Evolutionary conservation across 2,113 vertebrate species (phyloP).

Genomic region (Microtus montanus): DNA sequence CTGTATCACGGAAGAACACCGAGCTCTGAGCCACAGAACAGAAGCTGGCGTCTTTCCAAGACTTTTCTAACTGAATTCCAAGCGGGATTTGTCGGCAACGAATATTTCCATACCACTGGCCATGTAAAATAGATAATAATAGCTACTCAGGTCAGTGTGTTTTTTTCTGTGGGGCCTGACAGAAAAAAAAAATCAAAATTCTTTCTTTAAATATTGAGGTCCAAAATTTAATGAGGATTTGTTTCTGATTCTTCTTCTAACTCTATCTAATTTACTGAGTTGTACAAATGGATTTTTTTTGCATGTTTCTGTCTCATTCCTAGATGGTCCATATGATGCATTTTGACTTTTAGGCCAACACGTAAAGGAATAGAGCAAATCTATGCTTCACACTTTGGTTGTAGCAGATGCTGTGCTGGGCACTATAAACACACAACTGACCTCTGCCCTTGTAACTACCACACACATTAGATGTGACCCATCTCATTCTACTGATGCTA

Average conservation of each 20-base stretch:
- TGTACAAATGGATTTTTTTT: not conserved
- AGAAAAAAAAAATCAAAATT: not conserved
- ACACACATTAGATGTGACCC: fast-evolving
- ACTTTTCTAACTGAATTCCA: not conserved
- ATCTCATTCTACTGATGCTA: not conserved
- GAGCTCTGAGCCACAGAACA: not conserved
- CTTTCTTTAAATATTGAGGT: not conserved
- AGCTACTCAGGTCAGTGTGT: not conserved
- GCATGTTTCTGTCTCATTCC: not conserved
- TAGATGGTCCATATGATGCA: not conserved
- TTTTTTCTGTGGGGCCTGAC: not conserved
- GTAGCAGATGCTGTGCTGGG: not conserved
- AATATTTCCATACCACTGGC: not conserved
- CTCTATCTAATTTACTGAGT: not conserved
- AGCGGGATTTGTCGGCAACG: not conserved
- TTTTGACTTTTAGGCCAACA: not conserved
- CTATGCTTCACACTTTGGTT: not conserved
- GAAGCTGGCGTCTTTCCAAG: too few species aligned
- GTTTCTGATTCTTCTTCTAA: not conserved
- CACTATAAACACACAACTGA: not conserved
- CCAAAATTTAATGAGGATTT: constrained; percentile 35
- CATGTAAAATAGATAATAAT: not conserved
- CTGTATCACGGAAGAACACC: not conserved
- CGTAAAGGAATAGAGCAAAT: not conserved
- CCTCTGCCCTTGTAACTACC: not conserved